Conservation (phyloP, 1,140 invertebrate species). For the Diploscapter pachys region DNA sequence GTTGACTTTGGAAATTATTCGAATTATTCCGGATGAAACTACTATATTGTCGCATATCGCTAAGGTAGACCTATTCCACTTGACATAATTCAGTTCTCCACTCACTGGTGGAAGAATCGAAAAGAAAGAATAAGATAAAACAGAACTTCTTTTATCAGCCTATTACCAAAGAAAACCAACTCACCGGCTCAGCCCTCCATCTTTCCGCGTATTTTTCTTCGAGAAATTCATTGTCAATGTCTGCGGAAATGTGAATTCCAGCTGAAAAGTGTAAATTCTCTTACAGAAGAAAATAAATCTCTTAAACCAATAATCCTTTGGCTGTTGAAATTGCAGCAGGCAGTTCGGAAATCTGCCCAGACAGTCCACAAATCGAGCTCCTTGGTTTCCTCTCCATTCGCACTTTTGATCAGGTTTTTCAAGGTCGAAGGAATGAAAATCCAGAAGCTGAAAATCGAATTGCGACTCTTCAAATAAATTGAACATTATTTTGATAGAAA, state of each 20-base stretch:
- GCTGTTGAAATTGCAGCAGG: conserved; percentile 27
- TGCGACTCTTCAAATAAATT: too few species aligned
- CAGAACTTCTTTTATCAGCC: too few species aligned
- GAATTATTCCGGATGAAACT: too few species aligned
- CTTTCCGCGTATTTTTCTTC: conserved; percentile 21
- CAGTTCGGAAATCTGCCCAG: conserved; percentile 41
- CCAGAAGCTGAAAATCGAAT: conserved; percentile 42
- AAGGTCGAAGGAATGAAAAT: conserved; percentile 42
- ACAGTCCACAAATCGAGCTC: conserved; percentile 43
- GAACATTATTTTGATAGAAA: too few species aligned
- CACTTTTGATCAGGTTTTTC: background rate
- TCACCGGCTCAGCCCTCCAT: conserved; percentile 50
- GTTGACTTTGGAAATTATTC: too few species aligned
- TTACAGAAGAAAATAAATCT: background rate
- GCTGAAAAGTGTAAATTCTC: conserved; percentile 3
- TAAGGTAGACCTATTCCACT: too few species aligned
- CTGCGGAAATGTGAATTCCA: background rate
- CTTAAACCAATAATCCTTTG: background rate
- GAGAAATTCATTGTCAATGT: conserved; percentile 46
- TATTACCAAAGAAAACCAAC: background rate
- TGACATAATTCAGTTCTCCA: too few species aligned
- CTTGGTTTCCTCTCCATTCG: background rate
- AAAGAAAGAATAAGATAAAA: too few species aligned
- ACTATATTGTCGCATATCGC: too few species aligned
- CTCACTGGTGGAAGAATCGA: too few species aligned